phyloP scores from a whole-genome alignment of 2,797 vertebrate species.

The Agapornis canus region DNA sequence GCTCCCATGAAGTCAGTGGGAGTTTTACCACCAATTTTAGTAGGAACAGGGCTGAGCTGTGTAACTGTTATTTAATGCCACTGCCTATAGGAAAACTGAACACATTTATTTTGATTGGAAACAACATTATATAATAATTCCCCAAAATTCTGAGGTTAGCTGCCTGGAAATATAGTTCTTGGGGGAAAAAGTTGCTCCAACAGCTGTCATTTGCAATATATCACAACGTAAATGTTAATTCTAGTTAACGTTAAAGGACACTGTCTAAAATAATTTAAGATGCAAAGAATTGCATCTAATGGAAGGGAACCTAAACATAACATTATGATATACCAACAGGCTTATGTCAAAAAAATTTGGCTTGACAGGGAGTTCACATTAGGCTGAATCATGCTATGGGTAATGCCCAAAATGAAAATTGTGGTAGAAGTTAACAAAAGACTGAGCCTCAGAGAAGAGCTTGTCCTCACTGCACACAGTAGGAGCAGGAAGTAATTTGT shows the following conservation, averaged over 20 bases:
- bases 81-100: constrained; percentile 48
- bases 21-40: constrained; percentile 34
- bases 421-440: neutral
- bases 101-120: constrained; percentile 56
- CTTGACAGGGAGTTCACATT: neutral
- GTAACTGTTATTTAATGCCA: constrained; percentile 41
- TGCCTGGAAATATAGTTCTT: neutral
- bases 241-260: neutral
- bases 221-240: constrained; percentile 27
- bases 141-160: constrained; percentile 16
- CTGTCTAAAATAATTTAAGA: constrained; percentile 14
- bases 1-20: constrained; percentile 30
- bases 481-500: neutral
- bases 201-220: constrained; percentile 33
- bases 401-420: neutral
- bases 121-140: constrained; percentile 26
- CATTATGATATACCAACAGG: neutral
- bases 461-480: neutral
- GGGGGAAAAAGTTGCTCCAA: constrained; percentile 16
- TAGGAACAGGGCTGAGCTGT: neutral
- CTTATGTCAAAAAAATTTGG: neutral
- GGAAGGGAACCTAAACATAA: neutral
- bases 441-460: neutral
- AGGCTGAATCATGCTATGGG: neutral
- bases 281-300: neutral